Conservation (phyloP, 2,113 vertebrate genomes). For the Proteles cristata region DNA sequence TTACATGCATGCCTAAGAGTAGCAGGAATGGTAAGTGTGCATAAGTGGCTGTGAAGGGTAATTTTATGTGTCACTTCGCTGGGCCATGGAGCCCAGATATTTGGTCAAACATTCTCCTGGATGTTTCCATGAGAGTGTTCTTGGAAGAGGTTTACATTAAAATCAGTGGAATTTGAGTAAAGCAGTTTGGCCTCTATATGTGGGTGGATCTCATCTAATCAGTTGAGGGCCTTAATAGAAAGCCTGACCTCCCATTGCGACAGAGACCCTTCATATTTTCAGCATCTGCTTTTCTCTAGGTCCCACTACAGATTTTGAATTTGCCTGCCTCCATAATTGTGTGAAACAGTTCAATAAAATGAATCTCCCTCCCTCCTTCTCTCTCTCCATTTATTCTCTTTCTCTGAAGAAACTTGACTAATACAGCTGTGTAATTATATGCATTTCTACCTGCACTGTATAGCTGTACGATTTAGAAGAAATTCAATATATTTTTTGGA, state of each 20-base stretch:
- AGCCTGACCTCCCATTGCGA: not conserved
- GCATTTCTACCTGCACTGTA: not conserved
- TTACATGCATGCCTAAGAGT: not conserved
- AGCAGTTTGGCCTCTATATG: not conserved
- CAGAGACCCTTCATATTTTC: not conserved
- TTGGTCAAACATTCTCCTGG: not conserved
- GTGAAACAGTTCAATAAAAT: not conserved
- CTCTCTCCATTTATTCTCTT: not conserved
- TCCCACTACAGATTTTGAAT: not conserved
- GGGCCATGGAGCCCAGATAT: not conserved
- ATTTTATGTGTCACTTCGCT: not conserved
- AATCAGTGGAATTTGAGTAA: not conserved
- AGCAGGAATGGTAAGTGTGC: not conserved
- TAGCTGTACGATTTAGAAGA: not conserved
- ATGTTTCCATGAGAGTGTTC: not conserved
- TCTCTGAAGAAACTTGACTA: not conserved
- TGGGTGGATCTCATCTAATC: not conserved
- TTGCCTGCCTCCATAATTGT: not conserved
- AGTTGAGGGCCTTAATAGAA: not conserved
- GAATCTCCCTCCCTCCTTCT: not conserved
- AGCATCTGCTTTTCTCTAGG: not conserved
- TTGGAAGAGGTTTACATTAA: not conserved
- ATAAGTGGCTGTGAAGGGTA: not conserved
- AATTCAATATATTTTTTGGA: not conserved
- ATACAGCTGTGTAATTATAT: not conserved